Evolutionary conservation across 2,888 invertebrate genomes (phyloP).

Genomic region (Lochmaea capreae): DNA sequence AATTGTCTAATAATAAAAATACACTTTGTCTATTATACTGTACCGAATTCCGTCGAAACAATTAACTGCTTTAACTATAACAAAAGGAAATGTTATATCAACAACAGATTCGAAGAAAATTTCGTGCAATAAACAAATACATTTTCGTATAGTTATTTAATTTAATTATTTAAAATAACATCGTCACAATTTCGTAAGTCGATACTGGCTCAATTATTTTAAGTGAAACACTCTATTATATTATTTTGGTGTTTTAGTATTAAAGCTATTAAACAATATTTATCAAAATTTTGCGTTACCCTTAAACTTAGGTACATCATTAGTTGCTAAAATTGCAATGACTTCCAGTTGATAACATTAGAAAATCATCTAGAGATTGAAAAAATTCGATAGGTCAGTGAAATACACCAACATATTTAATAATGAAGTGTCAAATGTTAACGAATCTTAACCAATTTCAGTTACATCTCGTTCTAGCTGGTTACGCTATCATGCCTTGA

Average conservation of each 20-base stretch:
- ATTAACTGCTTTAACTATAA: not conserved
- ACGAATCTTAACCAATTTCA: not conserved
- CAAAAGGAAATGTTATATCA: not conserved
- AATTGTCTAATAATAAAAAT: not conserved
- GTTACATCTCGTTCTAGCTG: not conserved
- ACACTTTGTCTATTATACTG: not conserved
- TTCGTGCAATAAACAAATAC: not conserved
- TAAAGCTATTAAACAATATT: no score
- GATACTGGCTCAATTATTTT: no score
- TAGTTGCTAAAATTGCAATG: no score
- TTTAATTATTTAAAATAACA: no score
- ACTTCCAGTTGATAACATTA: no score
- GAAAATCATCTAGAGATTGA: not conserved
- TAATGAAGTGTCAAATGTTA: not conserved
- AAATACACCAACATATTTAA: not conserved
- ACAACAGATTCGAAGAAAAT: not conserved
- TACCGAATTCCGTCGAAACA: not conserved
- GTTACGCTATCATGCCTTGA: not conserved
- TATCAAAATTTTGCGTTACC: no score
- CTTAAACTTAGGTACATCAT: no score
- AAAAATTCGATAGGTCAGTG: not conserved
- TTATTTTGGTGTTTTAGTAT: no score
- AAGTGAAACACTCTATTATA: no score
- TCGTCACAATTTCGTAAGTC: no score
- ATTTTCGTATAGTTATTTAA: not conserved